Conservation (phyloP, 2,888 invertebrate species). For the Netelia inedita region DNA sequence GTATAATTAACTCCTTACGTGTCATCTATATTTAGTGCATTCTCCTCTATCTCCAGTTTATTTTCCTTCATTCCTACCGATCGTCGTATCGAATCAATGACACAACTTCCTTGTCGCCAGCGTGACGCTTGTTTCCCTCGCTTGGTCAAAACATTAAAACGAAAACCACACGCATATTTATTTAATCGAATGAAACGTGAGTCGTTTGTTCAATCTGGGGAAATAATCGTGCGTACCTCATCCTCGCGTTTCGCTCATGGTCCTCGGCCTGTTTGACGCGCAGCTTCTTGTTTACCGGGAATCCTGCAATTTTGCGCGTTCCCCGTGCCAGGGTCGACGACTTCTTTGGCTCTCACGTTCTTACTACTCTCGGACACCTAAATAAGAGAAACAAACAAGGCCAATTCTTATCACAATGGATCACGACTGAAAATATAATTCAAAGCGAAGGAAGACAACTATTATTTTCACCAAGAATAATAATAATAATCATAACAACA, state of each 20-base stretch:
- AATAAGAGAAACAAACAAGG: constrained; percentile 23
- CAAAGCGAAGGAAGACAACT: not conserved
- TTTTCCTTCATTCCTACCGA: not conserved
- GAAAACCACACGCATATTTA: constrained; percentile 1
- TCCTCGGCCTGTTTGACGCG: not conserved
- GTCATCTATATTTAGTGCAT: constrained; percentile 38
- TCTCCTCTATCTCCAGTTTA: constrained; percentile 18
- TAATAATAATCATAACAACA: not conserved
- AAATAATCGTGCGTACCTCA: constrained; percentile 26
- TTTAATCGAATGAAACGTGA: constrained; percentile 47
- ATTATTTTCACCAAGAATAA: not conserved
- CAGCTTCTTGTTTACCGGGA: constrained; percentile 26
- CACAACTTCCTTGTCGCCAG: not conserved
- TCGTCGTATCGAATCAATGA: constrained; percentile 35
- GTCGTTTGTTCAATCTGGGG: constrained; percentile 28
- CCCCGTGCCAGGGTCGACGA: constrained; percentile 49
- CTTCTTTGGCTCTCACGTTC: not conserved
- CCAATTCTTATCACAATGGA: not conserved
- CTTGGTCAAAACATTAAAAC: not conserved
- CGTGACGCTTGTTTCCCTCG: constrained; percentile 21
- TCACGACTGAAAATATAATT: not conserved
- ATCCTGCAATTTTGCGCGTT: constrained; percentile 38
- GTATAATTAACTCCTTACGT: constrained; percentile 20
- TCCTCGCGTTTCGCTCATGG: constrained; percentile 3
- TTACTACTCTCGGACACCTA: not conserved